Base-by-base conservation (phyloP, 2,113 vertebrate species). In the Hiodon alosoides region DNA sequence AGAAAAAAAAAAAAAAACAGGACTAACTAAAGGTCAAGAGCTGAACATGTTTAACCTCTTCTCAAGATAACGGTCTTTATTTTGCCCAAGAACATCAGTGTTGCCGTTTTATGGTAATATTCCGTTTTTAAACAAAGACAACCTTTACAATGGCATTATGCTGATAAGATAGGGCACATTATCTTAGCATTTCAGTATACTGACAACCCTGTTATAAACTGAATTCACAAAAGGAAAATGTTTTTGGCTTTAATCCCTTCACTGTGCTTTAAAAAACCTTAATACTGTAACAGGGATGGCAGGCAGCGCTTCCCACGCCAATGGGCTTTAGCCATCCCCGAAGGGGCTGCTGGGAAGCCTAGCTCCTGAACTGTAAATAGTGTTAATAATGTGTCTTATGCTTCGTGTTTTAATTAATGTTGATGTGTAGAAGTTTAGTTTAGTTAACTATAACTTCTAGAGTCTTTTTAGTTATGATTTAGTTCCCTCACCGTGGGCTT, bases 71-170 rank as follows among this genome's bases (percentile, higher is more conserved):
- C 69, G 9, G 51, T 53, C 69, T 17, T 31, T 7, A n/a, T 4
- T 31, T 8, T n/a, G 16, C 69, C 53, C 2, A 53, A 54, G 69
- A 52, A 55, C 16, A 3, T n/a, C n/a, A 53, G 69, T 31, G 31
- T 31, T 17, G 69, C 53, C 31, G 51, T 70, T 55, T 16, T 55
- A 46, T 46, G 69, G 55, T 70, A 70, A 55, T 52, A 70, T 57
- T 16, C 14, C 46, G 10, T 46, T 31, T 52, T 31, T 70, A 10
- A 70, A 70, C 17, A 31, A 70, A 57, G 69, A 57, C 69, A 55
- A 31, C 3, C 51, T 50, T 53, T 31, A 9, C 17, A 70, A 53
- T 31, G 51, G 3, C 52, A 55, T 3, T 7, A 66, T 10, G 51
- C 52, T 46, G 53, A 55, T 70, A 70, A 70, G 48, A 66, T 47